These are phyloP conservation scores for Chromis chromis DNA, from an alignment of 2,797 vertebrate species.

Conservation along the genomic window DNA sequence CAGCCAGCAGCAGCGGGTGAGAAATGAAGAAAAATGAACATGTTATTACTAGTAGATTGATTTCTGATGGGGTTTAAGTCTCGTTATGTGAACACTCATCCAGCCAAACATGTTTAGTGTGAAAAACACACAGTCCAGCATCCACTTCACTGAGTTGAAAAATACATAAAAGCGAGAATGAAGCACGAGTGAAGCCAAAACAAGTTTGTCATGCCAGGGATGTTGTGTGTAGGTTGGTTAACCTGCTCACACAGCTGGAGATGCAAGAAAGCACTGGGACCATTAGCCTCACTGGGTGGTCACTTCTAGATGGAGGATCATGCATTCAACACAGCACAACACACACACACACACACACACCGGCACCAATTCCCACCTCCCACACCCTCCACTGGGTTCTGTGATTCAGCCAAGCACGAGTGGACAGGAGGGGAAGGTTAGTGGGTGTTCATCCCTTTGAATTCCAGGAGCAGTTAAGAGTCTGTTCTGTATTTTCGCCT, in stretches of 20 bases:
- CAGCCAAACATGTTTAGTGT: not conserved
- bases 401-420: constrained; percentile 50
- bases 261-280: constrained; percentile 45
- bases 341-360: constrained; percentile 36
- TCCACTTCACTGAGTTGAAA: constrained; percentile 12
- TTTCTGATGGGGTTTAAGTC: constrained; percentile 55
- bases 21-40: constrained; percentile 27
- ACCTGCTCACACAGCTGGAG: constrained; percentile 52
- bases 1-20: constrained; percentile 31
- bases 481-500: constrained; percentile 63
- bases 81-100: constrained; percentile 13
- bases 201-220: constrained; percentile 29
- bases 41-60: constrained; percentile 55
- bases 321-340: constrained; percentile 43
- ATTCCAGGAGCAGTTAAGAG: constrained; percentile 58
- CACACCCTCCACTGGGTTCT: constrained; percentile 37
- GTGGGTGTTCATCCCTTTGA: constrained; percentile 64
- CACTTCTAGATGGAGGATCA: constrained; percentile 62
- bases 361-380: constrained; percentile 31
- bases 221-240: constrained; percentile 53
- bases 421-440: constrained; percentile 48
- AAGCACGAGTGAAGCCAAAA: constrained; percentile 18
- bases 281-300: constrained; percentile 67
- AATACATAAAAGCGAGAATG: constrained; percentile 9
- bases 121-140: constrained; percentile 6